A percentile compares a stretch with the other conserved stretches of the same genome.
phyloP scores from a whole-genome alignment of 2,797 vertebrate genomes.

The Choloepus didactylus region DNA sequence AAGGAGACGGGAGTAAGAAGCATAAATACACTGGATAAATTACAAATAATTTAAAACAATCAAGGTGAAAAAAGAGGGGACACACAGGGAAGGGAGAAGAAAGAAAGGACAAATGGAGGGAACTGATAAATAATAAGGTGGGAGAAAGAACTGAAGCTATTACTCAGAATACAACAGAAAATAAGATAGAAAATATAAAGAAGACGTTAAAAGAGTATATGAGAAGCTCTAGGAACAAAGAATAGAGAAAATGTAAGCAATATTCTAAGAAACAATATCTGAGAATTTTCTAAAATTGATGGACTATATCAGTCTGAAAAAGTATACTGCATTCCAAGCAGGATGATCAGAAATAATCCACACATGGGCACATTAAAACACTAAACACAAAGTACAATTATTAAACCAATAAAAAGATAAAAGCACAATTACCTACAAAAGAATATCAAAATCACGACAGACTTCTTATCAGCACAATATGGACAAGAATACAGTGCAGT shows the following conservation, averaged over 20 bases:
- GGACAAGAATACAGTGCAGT: not conserved
- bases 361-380: not conserved
- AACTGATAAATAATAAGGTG: not conserved
- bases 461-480: not conserved
- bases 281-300: not conserved
- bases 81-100: not conserved
- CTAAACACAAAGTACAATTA: not conserved
- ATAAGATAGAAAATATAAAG: not conserved
- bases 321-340: not conserved
- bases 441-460: not conserved
- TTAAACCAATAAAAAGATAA: not conserved
- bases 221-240: not conserved
- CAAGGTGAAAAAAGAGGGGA: not conserved
- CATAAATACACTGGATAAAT: not conserved
- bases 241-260: not conserved
- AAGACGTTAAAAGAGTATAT: not conserved
- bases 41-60: not conserved
- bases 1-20: not conserved
- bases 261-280: not conserved
- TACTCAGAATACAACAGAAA: not conserved
- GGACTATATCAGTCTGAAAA: not conserved
- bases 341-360: not conserved
- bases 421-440: not conserved
- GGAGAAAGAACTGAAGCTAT: not conserved
- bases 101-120: not conserved